These are phyloP conservation scores for Orchestes rusci DNA, from an alignment of 2,888 invertebrate species.

Conservation along the genomic window DNA sequence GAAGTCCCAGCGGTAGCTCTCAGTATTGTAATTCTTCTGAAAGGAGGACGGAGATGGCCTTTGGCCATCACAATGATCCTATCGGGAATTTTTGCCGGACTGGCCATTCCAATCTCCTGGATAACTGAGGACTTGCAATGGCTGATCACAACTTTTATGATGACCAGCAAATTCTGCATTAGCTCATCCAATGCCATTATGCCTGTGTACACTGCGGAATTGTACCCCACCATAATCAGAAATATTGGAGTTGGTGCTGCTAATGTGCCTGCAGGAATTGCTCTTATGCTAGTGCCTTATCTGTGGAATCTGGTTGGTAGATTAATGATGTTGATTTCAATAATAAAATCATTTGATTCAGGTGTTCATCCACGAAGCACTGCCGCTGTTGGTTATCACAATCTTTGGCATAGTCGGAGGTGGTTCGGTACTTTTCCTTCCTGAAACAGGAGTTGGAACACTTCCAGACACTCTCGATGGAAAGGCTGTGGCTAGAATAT, in stretches of 20 bases:
- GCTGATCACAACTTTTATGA: constrained; percentile 65
- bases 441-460: constrained; percentile 61
- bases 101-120: constrained; percentile 48
- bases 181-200: constrained; percentile 72
- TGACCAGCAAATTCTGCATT: constrained; percentile 74
- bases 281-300: constrained; percentile 70
- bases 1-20: constrained; percentile 72
- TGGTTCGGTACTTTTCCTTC: constrained; percentile 62
- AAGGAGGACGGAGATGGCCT: constrained; percentile 65
- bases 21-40: constrained; percentile 67
- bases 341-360: constrained; percentile 39
- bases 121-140: constrained; percentile 51
- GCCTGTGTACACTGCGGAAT: constrained; percentile 71
- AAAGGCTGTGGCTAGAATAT: constrained; percentile 10
- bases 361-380: constrained; percentile 57
- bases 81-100: constrained; percentile 62
- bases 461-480: constrained; percentile 41
- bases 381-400: constrained; percentile 67
- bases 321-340: not conserved
- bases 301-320: constrained; percentile 64
- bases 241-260: constrained; percentile 72
- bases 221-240: constrained; percentile 72
- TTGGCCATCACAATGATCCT: constrained; percentile 60
- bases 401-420: constrained; percentile 64
- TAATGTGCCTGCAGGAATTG: constrained; percentile 68